Evolutionary conservation across 2,888 invertebrate species (phyloP).

Genomic region (Sericinus montela): DNA sequence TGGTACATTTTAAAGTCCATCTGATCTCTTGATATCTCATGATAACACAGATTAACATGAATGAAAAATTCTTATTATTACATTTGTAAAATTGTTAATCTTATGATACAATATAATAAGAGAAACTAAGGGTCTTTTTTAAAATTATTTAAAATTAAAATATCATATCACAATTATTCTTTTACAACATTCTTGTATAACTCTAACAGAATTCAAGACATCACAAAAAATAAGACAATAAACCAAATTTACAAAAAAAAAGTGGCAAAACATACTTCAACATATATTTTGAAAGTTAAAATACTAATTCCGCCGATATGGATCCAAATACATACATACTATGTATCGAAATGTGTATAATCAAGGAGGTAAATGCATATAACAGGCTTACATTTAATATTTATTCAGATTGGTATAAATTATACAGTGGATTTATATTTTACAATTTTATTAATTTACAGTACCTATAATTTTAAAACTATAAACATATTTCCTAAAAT

Average conservation of each 20-base stretch:
- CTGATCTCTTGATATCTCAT: not conserved
- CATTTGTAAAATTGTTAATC: slow-evolving; percentile 1
- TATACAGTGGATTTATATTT: slow-evolving; percentile 1
- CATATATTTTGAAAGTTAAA: no score
- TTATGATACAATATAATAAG: slow-evolving; percentile 4
- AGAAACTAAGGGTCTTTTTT: slow-evolving; percentile 13
- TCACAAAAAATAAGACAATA: not conserved
- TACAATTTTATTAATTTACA: slow-evolving; percentile 15
- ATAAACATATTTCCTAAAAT: slow-evolving; percentile 8
- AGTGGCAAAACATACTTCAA: not conserved
- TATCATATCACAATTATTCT: slow-evolving; percentile 17
- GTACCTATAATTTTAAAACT: slow-evolving; percentile 3
- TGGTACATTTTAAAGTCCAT: not conserved
- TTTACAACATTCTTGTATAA: slow-evolving; percentile 1
- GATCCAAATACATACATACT: no score
- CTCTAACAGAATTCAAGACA: not conserved
- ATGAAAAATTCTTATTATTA: slow-evolving; percentile 7
- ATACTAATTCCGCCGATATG: not conserved
- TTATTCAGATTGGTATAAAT: slow-evolving; percentile 5
- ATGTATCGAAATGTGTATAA: not conserved
- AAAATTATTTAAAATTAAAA: not conserved
- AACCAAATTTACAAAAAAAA: not conserved
- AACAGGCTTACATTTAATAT: not conserved
- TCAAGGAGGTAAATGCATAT: slow-evolving; percentile 7
- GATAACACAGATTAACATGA: not conserved